Evolutionary conservation across 2,797 vertebrate species (phyloP).

Genomic region (Dicrostonyx torquatus): DNA sequence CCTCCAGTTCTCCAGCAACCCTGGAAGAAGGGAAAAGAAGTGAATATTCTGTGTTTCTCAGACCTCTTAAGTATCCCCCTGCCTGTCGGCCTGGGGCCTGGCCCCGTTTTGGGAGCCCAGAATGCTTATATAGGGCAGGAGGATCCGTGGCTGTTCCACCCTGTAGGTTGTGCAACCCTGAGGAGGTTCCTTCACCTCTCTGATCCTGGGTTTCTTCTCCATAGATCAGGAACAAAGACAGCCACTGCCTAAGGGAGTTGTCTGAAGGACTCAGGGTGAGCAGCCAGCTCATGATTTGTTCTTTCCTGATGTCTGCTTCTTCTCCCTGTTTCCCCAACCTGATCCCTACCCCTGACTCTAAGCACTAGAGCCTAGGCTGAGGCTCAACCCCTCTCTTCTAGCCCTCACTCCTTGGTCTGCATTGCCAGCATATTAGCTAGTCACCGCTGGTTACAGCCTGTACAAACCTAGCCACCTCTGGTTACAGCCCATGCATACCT

Average conservation of each 20-base stretch:
- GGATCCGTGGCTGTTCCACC: background rate
- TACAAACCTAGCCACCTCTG: background rate
- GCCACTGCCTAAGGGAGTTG: background rate
- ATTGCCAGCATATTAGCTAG: background rate
- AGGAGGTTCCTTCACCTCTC: background rate
- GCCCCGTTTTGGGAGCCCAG: background rate
- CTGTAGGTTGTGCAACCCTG: background rate
- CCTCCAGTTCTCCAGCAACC: slow-evolving; percentile 80
- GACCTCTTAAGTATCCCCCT: background rate
- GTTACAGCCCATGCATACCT: background rate
- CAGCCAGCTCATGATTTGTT: fast-evolving
- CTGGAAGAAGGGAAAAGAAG: slow-evolving; percentile 78
- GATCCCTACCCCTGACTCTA: background rate
- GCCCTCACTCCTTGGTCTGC: background rate
- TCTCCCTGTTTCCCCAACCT: background rate
- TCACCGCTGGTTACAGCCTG: background rate
- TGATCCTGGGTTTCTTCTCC: background rate
- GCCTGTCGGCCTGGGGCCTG: background rate
- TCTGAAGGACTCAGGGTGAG: background rate
- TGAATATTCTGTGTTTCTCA: background rate
- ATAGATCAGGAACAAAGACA: background rate
- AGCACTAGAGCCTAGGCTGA: background rate
- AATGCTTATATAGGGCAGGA: background rate
- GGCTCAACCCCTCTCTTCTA: background rate
- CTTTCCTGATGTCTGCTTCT: background rate